Percentiles rank a stretch among this genome's conserved stretches.
phyloP scores from a whole-genome alignment of 2,888 invertebrate genomes.

The Theretra japonica region DNA sequence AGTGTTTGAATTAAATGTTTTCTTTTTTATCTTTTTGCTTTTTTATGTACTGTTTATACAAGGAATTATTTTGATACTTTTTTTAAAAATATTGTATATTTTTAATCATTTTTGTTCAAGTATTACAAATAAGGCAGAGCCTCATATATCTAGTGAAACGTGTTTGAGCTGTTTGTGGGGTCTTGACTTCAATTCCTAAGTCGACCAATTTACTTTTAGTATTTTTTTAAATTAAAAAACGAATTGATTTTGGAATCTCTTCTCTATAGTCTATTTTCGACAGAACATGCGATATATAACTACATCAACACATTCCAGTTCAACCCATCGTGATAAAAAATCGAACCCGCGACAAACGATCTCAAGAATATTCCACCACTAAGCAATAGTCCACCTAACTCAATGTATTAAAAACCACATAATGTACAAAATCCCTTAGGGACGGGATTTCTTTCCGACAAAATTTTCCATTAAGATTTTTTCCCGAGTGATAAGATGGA shows the following conservation, averaged over 20 bases:
- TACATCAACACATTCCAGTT: too few species aligned
- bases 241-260: too few species aligned
- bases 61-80: neutral
- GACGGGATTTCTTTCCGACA: slow-evolving; percentile 69
- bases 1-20: slow-evolving; percentile 9
- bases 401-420: slow-evolving; percentile 21
- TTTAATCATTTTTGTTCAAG: neutral
- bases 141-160: neutral
- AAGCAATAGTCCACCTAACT: neutral
- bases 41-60: neutral
- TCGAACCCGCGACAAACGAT: too few species aligned
- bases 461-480: slow-evolving; percentile 79
- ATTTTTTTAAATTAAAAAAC: too few species aligned
- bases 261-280: too few species aligned
- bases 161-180: too few species aligned
- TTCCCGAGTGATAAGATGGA: slow-evolving; percentile 79
- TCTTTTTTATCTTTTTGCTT: neutral
- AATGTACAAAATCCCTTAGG: slow-evolving; percentile 51
- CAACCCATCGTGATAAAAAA: too few species aligned
- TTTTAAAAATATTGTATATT: neutral
- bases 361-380: too few species aligned
- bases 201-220: too few species aligned
- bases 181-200: too few species aligned
- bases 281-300: too few species aligned
- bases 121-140: neutral